Conservation (phyloP, 2,888 invertebrate species). For the Mimas tiliae region DNA sequence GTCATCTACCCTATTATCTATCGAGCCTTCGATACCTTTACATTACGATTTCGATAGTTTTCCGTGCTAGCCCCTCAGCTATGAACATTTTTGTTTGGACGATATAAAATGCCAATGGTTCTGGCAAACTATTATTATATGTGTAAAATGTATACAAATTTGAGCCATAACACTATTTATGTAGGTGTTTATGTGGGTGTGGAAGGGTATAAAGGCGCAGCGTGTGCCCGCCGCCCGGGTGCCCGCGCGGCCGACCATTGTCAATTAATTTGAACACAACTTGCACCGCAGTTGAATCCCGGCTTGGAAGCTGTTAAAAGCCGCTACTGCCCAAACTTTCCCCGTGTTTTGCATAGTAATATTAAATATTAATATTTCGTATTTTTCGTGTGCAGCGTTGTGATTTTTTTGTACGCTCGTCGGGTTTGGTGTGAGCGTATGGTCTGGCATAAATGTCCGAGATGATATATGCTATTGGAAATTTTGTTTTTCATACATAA, state of each 20-base stretch:
- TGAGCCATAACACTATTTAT: slow-evolving; percentile 31
- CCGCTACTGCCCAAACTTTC: slow-evolving; percentile 39
- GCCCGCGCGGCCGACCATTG: slow-evolving; percentile 35
- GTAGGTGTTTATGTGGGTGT: slow-evolving; percentile 34
- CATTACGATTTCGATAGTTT: no score
- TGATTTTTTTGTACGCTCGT: not conserved
- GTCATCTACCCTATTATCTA: no score
- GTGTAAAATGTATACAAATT: slow-evolving; percentile 10
- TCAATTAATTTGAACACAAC: slow-evolving; percentile 47
- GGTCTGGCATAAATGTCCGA: not conserved
- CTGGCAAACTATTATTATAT: no score
- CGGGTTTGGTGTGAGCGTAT: not conserved
- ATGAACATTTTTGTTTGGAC: no score
- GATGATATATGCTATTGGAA: not conserved
- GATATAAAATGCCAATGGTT: no score
- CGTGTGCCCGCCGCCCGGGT: not conserved
- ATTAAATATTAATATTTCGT: slow-evolving; percentile 20
- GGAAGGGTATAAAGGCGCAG: slow-evolving; percentile 26
- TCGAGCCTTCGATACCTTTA: no score
- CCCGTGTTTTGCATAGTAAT: slow-evolving; percentile 29
- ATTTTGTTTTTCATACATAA: not conserved
- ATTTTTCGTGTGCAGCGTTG: not conserved
- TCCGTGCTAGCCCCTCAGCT: no score
- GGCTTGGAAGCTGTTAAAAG: slow-evolving; percentile 31
- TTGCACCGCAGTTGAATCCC: slow-evolving; percentile 38